Evolutionary conservation across 2,113 vertebrate species (phyloP).

Genomic region (Sebastes schlegelii): DNA sequence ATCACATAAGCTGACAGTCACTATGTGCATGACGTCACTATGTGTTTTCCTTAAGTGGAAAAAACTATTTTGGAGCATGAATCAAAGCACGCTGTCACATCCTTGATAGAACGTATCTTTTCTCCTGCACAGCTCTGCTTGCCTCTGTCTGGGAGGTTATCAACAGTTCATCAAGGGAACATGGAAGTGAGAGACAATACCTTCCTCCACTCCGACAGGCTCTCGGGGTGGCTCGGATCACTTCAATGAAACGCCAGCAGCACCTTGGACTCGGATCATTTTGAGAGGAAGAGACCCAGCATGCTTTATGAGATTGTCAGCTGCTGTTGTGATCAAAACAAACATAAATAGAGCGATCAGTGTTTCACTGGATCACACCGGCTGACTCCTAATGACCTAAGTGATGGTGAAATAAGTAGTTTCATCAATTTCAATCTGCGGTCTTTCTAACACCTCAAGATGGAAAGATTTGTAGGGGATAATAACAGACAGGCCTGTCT

Average conservation of each 20-base stretch:
- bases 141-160: slow-evolving; percentile 79
- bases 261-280: slow-evolving; percentile 70
- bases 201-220: slow-evolving; percentile 63
- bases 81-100: slow-evolving; percentile 78
- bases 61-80: slow-evolving; percentile 77
- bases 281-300: slow-evolving; percentile 67
- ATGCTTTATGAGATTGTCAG: slow-evolving; percentile 77
- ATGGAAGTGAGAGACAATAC: slow-evolving; percentile 86
- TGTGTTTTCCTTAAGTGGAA: slow-evolving; percentile 49
- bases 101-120: slow-evolving; percentile 73
- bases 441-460: slow-evolving; percentile 29
- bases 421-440: slow-evolving; percentile 40
- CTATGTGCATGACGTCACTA: slow-evolving; percentile 30
- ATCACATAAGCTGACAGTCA: slow-evolving; percentile 24
- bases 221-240: slow-evolving; percentile 61
- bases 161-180: slow-evolving; percentile 83
- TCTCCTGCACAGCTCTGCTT: slow-evolving; percentile 68
- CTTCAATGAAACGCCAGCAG: slow-evolving; percentile 69
- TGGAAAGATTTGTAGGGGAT: slow-evolving; percentile 24
- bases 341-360: slow-evolving; percentile 62
- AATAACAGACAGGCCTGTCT: slow-evolving; percentile 15
- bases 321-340: slow-evolving; percentile 79
- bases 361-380: slow-evolving; percentile 38
- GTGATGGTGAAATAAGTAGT: slow-evolving; percentile 65
- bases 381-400: slow-evolving; percentile 34